These are phyloP conservation scores for Aelia acuminata DNA, from an alignment of 2,888 invertebrate species.

Conservation along the genomic window DNA sequence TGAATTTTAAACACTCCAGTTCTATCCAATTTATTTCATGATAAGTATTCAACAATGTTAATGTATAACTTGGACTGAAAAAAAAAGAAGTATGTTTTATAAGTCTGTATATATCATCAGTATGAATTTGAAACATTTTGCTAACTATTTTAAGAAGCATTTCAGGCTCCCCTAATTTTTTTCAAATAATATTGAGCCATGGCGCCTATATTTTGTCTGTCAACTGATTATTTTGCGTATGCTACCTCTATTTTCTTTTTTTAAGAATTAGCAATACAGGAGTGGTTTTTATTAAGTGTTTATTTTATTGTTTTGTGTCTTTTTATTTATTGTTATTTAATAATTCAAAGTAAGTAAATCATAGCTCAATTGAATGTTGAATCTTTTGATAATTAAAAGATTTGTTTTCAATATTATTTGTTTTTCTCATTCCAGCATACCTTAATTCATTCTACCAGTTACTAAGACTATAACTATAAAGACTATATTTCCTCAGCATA, in stretches of 20 bases:
- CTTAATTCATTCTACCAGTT: not conserved
- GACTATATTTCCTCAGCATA: not conserved
- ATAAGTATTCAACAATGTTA: not conserved
- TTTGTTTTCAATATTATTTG: conserved; percentile 16
- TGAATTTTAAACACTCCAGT: not conserved
- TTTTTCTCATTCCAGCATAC: not conserved
- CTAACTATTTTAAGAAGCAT: not conserved
- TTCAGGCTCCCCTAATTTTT: not conserved
- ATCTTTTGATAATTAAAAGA: conserved; percentile 4
- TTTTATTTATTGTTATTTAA: conserved; percentile 35
- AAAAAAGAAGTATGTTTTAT: not conserved
- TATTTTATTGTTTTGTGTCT: conserved; percentile 18
- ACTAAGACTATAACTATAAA: not conserved
- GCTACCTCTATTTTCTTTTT: conserved; percentile 14
- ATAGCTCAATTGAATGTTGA: conserved; percentile 25
- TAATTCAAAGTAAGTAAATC: conserved; percentile 1
- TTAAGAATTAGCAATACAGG: conserved; percentile 6
- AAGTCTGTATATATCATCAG: not conserved
- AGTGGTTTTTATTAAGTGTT: conserved; percentile 23
- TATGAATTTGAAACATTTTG: not conserved
- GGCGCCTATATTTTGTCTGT: not conserved
- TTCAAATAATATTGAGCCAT: not conserved
- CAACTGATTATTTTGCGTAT: not conserved
- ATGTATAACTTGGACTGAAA: not conserved
- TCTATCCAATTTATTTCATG: not conserved